Evolutionary conservation across 1,140 invertebrate genomes (phyloP).

Genomic region (Rhagoletis zephyria): DNA sequence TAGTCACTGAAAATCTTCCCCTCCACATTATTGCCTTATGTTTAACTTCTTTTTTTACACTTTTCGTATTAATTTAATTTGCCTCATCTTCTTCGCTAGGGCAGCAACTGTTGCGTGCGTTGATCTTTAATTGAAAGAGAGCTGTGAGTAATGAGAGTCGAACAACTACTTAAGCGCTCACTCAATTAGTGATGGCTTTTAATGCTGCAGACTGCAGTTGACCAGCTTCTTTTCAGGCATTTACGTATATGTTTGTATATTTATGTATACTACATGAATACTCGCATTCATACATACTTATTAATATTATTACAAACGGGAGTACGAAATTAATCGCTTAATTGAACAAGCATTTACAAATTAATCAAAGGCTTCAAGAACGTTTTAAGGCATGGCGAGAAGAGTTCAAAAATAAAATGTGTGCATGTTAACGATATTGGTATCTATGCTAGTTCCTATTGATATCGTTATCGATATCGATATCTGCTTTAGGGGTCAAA

Average conservation of each 20-base stretch:
- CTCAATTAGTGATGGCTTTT: constrained; percentile 5
- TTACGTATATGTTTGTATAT: background rate
- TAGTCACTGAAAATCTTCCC: background rate
- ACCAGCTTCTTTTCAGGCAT: background rate
- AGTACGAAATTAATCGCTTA: too few relatives aligned
- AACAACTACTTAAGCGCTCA: background rate
- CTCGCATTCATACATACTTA: too few relatives aligned
- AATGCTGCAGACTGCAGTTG: background rate
- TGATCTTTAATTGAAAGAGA: constrained; percentile 46
- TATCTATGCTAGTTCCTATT: too few relatives aligned
- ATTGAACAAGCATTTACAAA: too few relatives aligned
- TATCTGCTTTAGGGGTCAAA: too few relatives aligned
- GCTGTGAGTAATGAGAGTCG: background rate
- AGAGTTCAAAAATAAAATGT: too few relatives aligned
- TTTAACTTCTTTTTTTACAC: background rate
- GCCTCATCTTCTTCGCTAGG: background rate
- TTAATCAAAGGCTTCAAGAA: too few relatives aligned
- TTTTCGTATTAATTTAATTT: background rate
- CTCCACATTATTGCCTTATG: background rate
- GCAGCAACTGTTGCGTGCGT: constrained; percentile 44
- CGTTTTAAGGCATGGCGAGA: too few relatives aligned
- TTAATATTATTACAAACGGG: too few relatives aligned
- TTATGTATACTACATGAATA: background rate
- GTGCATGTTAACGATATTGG: too few relatives aligned
- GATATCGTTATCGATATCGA: too few relatives aligned